Percentiles rank a stretch among this genome's conserved stretches.
phyloP scores from a whole-genome alignment of 2,797 vertebrate genomes.

The Poecilia wingei region DNA sequence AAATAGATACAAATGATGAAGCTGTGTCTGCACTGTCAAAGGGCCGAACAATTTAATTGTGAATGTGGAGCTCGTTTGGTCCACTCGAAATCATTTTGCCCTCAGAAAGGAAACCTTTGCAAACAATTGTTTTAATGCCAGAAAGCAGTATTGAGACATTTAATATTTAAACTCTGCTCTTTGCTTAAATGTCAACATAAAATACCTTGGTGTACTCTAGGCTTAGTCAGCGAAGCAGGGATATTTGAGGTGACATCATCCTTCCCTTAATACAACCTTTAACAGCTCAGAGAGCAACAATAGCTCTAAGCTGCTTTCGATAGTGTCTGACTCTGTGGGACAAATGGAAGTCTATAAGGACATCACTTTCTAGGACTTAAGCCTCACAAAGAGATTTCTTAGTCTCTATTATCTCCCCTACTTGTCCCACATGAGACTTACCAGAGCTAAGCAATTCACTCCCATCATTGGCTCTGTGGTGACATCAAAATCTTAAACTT shows the following conservation, averaged over 20 bases:
- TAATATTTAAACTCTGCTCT: conserved; percentile 42
- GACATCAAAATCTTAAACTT: conserved; percentile 62
- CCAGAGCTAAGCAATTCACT: conserved; percentile 56
- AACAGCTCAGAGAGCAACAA: conserved; percentile 66
- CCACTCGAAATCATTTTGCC: conserved; percentile 20
- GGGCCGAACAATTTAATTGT: conserved; percentile 1
- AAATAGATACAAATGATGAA: conserved; percentile 4
- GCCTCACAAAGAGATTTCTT: conserved; percentile 66
- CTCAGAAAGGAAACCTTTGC: conserved; percentile 12
- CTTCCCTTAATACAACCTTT: conserved; percentile 61
- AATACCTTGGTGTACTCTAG: conserved; percentile 32
- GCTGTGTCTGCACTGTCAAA: conserved; percentile 10
- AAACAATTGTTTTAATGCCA: conserved; percentile 30
- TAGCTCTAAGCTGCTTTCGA: conserved; percentile 72
- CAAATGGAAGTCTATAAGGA: conserved; percentile 66
- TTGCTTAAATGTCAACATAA: conserved; percentile 59
- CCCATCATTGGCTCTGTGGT: conserved; percentile 57
- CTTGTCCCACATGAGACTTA: conserved; percentile 67
- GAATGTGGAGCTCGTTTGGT: conserved; percentile 4
- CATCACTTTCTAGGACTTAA: conserved; percentile 70
- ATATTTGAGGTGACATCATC: conserved; percentile 24
- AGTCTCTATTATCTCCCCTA: conserved; percentile 69
- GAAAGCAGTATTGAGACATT: conserved; percentile 30
- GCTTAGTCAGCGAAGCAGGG: conserved; percentile 45
- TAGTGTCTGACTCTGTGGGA: conserved; percentile 67